phyloP scores from a whole-genome alignment of 1,140 invertebrate genomes.

The Muscidifurax raptorellus region DNA sequence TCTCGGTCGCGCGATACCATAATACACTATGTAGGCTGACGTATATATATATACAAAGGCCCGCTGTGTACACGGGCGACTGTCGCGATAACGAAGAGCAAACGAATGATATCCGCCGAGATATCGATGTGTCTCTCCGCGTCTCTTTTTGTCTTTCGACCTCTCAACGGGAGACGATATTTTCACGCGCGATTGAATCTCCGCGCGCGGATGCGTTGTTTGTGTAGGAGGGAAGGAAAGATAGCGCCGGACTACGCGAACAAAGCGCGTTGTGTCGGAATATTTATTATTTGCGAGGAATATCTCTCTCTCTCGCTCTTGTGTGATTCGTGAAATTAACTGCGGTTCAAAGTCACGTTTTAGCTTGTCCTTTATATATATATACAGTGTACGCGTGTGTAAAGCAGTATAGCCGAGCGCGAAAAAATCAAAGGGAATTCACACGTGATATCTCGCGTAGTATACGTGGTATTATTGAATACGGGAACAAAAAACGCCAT shows the following conservation, averaged over 20 bases:
- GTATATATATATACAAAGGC: not conserved
- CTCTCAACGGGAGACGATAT: conserved; percentile 16
- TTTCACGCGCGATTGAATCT: conserved; percentile 48
- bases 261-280: not conserved
- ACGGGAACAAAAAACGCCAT: not conserved
- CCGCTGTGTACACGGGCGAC: not conserved
- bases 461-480: not conserved
- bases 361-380: too few species aligned
- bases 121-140: conserved; percentile 56
- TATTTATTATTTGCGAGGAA: conserved; percentile 31
- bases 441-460: not conserved
- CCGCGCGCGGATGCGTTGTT: not conserved
- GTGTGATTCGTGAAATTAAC: conserved; percentile 12
- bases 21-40: not conserved
- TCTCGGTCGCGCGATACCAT: not conserved
- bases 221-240: conserved; percentile 23
- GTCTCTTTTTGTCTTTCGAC: conserved; percentile 17
- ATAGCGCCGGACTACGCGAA: not conserved
- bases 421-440: not conserved
- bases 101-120: conserved; percentile 60
- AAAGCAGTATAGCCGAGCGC: too few species aligned
- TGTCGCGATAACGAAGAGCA: conserved; percentile 58
- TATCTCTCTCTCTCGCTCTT: not conserved
- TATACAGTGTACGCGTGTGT: too few species aligned
- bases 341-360: not conserved